Evolutionary conservation across 2,888 invertebrate species (phyloP), one percentile per base, ranked within the genome.

Genomic region (Nyleta sp.): DNA sequence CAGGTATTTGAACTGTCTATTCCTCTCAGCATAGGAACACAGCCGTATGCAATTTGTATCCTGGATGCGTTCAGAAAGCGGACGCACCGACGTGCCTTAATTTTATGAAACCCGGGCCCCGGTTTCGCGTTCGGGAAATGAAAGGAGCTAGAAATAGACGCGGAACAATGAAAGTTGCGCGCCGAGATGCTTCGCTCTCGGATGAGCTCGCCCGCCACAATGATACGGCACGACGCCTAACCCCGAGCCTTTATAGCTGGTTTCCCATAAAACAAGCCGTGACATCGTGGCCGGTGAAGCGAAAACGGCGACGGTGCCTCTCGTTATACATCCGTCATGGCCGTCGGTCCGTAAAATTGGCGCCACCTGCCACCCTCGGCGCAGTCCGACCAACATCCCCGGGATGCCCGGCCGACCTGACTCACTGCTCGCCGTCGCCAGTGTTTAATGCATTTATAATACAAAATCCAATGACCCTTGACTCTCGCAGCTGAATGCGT

Each of bases 271-370:
- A 90, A 89, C 87, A 87, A 85, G 85, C 88, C 89, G 83, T 89
- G 88, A 89, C 89, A 87, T 88, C 87, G 87, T 88, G 87, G 85
- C 84, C 89, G 84, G 82, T 68, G 86, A 85, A 85, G 86, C 88
- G 86, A 84, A 81, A 84, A 79, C 65, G 57, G 55, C 74, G 76
- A 59, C 78, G 78, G 50, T 67, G 78, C 75, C 75, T 73, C 81
- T 78, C 86, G 88, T 89, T 81, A 78, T 87, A 88, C 88, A 90
- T 90, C 90, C 90, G 90, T 91, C 90, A 90, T 86, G 88, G 85
- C 84, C 90, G 87, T 84, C 85, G 90, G 88, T 85, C 89, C 90
- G 90, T 90, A 88, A 91, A 91, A 91, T 91, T 91, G 86, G 87
- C 86, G 90, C 90, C 90, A 91, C 90, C 90, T 91, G 90, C 88